phyloP scores from a whole-genome alignment of 2,888 invertebrate genomes.

The Hyles lineata region DNA sequence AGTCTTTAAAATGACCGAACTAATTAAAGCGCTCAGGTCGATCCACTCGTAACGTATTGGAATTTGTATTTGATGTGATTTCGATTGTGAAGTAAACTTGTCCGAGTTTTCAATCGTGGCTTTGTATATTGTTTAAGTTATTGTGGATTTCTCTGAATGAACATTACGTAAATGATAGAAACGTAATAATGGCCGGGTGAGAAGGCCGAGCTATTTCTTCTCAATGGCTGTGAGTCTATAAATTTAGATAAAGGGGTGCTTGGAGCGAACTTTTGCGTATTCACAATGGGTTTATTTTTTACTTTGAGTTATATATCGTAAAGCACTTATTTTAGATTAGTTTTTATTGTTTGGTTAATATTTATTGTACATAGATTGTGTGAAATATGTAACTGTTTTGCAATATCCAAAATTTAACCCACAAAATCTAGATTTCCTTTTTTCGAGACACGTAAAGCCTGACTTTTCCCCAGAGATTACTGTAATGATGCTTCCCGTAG shows the following conservation, averaged over 20 bases:
- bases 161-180: conserved; percentile 15
- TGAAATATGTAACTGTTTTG: too few species aligned
- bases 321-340: background rate
- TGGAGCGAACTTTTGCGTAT: background rate
- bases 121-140: conserved; percentile 9
- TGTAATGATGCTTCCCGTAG: background rate
- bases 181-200: background rate
- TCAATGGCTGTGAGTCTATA: conserved; percentile 17
- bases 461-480: background rate
- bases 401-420: too few species aligned
- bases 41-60: conserved; percentile 3
- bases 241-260: background rate
- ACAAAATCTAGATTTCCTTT: background rate
- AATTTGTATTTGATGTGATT: background rate
- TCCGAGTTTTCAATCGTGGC: background rate
- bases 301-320: background rate
- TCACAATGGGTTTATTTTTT: background rate
- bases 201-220: conserved; percentile 12
- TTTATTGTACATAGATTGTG: background rate
- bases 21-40: background rate
- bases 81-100: conserved; percentile 1
- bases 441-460: background rate
- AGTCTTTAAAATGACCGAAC: conserved; percentile 4
- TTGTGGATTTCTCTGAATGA: conserved; percentile 8
- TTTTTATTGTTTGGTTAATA: background rate